phyloP scores from a whole-genome alignment of 1,140 invertebrate species.

The Diorhabda elongata region DNA sequence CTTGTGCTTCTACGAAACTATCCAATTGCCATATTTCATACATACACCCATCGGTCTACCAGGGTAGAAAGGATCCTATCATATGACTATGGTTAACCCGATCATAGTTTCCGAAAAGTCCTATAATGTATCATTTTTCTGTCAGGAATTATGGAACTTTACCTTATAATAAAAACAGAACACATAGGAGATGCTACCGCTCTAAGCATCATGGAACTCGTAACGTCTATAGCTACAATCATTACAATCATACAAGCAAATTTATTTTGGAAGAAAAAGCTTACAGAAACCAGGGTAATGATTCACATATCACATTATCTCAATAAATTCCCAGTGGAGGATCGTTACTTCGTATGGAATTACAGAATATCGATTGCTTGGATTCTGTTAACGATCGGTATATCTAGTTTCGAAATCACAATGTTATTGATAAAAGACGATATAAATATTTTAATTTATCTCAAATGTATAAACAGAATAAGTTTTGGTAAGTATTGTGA shows the following conservation, averaged over 20 bases:
- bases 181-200: background rate
- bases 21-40: too few species aligned
- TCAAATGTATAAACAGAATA: background rate
- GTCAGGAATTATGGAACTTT: background rate
- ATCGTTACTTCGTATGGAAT: background rate
- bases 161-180: background rate
- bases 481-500: background rate
- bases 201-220: background rate
- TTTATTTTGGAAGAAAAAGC: slow-evolving; percentile 7
- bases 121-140: background rate
- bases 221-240: background rate
- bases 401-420: background rate
- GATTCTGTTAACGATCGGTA: background rate
- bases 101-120: too few species aligned
- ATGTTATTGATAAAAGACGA: background rate
- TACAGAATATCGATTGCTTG: background rate
- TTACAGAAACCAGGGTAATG: slow-evolving; percentile 1
- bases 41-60: too few species aligned
- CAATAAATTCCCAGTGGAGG: background rate
- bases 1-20: too few species aligned
- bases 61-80: too few species aligned
- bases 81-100: too few species aligned
- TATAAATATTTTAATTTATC: background rate
- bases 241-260: background rate
- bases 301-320: slow-evolving; percentile 4